Base-by-base conservation (phyloP, 2,888 invertebrate species). In the Spialia ferax region DNA sequence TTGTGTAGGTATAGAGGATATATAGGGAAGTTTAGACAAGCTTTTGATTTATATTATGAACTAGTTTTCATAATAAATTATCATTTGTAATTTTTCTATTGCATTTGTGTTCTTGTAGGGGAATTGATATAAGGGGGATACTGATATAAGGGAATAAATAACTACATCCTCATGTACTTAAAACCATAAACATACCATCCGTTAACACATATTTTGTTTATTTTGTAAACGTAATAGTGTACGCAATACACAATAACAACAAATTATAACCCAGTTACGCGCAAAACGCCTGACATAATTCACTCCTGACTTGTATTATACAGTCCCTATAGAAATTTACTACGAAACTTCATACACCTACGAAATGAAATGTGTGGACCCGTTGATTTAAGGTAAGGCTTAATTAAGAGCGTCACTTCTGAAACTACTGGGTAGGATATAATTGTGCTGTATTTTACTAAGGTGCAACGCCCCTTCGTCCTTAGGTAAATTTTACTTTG, bases 321-420 rank as follows among this genome's bases (percentile, higher is more conserved):
- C 56, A 56, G 63, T 55, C 55, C 63, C 63, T 56, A 63, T 63
- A 63, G 63, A 63, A 63, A 63, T 63, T 63, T 52, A 62, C 52
- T 52, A 35, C 22, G 50, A 32, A 62, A 62, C 62, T 61, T 61
- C 61, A 61, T 63, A 63, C 48, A 63, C 63, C 63, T 63, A 56
- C 63, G 48, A 63, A 63, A 63, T 63, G 63, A 63, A 63, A 63
- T 63, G 63, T 63, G 63, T 62, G 56, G 56, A 61, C 29, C 63
- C 56, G 63, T 64, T 64, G 64, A 64, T 64, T 35, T 57, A 64
- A 64, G 64, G 64, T 64, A 64, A 64, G 56, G 64, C 48, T 64
- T 64, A 64, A 64, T 57, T 57, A 64, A 64, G 63, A 55, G 55
- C 63, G 63, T 63, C 63, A 45, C 63, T 63, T 63, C 42, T 26